Evolutionary conservation across 2,113 vertebrate species (phyloP).

Genomic region (Apodemus speciosus): DNA sequence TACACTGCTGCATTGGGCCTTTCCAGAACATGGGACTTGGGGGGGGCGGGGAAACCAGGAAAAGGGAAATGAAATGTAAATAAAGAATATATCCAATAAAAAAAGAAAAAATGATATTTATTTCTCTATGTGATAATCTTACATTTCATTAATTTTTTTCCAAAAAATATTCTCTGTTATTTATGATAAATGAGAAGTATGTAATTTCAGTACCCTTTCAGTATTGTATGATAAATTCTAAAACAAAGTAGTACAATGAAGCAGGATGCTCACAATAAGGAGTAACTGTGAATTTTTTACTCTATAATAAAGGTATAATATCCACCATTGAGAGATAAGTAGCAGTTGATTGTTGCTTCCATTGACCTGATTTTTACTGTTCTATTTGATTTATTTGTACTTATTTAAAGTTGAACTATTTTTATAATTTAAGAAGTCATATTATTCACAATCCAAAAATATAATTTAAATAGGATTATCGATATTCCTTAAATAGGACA

Average conservation of each 20-base stretch:
- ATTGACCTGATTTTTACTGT: neutral
- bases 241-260: neutral
- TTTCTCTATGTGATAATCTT: neutral
- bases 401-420: neutral
- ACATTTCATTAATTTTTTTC: neutral
- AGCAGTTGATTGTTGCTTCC: neutral
- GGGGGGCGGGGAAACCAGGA: too few species aligned
- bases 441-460: neutral
- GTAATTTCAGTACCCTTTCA: neutral
- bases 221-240: neutral
- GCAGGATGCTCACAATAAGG: neutral
- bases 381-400: neutral
- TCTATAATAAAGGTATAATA: neutral
- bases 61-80: too few species aligned
- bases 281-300: neutral
- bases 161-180: neutral
- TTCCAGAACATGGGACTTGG: too few species aligned
- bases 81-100: too few species aligned
- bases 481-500: neutral
- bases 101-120: neutral
- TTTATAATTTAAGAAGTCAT: neutral
- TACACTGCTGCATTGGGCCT: too few species aligned
- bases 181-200: neutral
- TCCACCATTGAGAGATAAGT: neutral
- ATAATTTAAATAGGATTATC: neutral